Evolutionary conservation across 1,140 invertebrate genomes (phyloP).

Genomic region (Drosophila biarmipes): DNA sequence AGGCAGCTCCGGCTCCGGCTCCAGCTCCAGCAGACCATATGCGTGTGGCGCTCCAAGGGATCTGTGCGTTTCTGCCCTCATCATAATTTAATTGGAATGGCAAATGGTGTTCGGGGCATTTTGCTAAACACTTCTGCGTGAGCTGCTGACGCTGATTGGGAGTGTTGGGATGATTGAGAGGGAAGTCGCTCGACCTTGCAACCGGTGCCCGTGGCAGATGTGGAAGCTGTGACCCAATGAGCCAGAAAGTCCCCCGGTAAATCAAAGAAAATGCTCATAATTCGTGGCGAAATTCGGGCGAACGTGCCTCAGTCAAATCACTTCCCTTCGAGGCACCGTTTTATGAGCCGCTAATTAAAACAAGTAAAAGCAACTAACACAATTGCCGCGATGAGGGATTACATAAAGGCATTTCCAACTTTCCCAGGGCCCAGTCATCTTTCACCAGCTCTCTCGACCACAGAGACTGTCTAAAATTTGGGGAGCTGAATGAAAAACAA

Average conservation of each 20-base stretch:
- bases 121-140: conserved; percentile 60
- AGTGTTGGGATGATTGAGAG: conserved; percentile 11
- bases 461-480: conserved; percentile 40
- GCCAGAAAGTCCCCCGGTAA: conserved; percentile 9
- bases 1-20: conserved; percentile 2
- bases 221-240: conserved; percentile 31
- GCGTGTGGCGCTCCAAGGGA: conserved; percentile 56
- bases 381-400: conserved; percentile 13
- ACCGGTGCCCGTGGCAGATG: too few relatives aligned
- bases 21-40: conserved; percentile 1
- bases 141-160: conserved; percentile 37
- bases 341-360: conserved; percentile 58
- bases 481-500: conserved; percentile 16
- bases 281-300: conserved; percentile 24
- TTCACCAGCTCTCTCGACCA: conserved; percentile 37
- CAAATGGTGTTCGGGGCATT: conserved; percentile 30
- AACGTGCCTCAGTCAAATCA: conserved; percentile 41
- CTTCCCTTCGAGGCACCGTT: conserved; percentile 36
- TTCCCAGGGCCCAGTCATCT: conserved; percentile 53
- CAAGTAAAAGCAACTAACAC: conserved; percentile 45
- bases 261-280: conserved; percentile 35
- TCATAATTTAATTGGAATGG: conserved; percentile 52
- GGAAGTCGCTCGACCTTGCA: conserved; percentile 15
- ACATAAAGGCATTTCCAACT: conserved; percentile 52
- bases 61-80: conserved; percentile 30